A percentile compares a stretch with the other conserved stretches of the same genome.
Evolutionary conservation across 2,113 vertebrate genomes (phyloP).

Genomic region (Grantiella picta): DNA sequence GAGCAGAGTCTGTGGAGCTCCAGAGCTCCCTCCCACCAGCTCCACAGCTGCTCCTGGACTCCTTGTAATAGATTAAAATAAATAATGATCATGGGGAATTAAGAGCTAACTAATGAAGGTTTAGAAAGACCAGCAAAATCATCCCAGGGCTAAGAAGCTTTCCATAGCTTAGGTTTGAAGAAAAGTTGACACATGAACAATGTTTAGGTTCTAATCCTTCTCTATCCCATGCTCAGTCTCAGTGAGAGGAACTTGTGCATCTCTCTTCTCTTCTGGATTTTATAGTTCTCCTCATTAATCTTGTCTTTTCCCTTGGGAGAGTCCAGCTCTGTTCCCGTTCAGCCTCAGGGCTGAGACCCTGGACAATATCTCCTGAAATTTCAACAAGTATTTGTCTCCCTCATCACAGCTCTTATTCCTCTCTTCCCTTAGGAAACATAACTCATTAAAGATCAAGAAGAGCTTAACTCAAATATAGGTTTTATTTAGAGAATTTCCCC

Average conservation of each 20-base stretch:
- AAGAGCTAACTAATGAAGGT: background rate
- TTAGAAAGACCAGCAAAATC: background rate
- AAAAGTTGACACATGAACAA: background rate
- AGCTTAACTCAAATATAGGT: background rate
- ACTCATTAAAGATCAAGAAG: background rate
- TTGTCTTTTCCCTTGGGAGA: background rate
- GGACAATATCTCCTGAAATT: background rate
- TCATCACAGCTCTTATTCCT: background rate
- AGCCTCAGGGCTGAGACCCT: background rate
- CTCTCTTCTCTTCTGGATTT: background rate
- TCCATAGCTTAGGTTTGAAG: background rate
- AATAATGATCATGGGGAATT: background rate
- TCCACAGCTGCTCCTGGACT: background rate
- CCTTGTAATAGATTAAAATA: background rate
- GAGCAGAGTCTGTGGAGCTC: background rate
- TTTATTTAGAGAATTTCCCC: background rate
- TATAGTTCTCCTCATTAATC: background rate
- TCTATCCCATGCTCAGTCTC: background rate
- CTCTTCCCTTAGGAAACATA: background rate
- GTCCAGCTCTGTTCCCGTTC: background rate
- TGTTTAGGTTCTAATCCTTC: background rate
- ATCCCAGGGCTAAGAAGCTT: background rate
- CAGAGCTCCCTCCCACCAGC: background rate
- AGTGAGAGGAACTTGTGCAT: background rate
- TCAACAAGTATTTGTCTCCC: background rate